Base-by-base conservation (phyloP, 2,113 vertebrate genomes). In the Pseudorasbora parva region DNA sequence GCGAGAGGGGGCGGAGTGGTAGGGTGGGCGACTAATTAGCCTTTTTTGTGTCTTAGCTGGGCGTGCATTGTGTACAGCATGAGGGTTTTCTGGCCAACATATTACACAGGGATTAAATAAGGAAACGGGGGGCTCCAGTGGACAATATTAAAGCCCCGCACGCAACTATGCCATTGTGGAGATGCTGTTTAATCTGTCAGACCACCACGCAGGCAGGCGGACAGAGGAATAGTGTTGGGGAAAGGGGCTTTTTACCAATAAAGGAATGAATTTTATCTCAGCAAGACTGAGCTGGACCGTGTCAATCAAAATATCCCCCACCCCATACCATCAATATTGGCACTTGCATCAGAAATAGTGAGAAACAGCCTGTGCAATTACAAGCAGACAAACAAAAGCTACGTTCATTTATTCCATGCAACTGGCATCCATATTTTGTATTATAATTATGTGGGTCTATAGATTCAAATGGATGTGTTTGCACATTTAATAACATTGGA, bases 211-310 rank as follows among this genome's bases (percentile, higher is more conserved):
- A 75, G 79, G 51, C 37, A 14, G 80, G 60, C 47, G 11, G 54
- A 37, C 10, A 10, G 30, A 37, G 23, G 23, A 17, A 57, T 27
- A 12, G 78, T 14, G 57, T 23, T 74, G 9, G 2, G 33, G 45
- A 73, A 73, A 37, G 77, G 72, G 60, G 12, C 78, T 87, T 85
- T 23, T 83, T 69, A 23, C 79, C 1, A 85, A 92, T 88, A 92
- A 91, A 88, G 88, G 79, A 88, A 85, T 92, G 88, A 93, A 94
- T 93, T 88, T 76, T 93, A 93, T 93, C 93, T 94, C 87, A 37
- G 76, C 88, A 87, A 92, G 90, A 90, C 90, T 87, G 86, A 81
- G 89, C 85, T 84, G 84, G 27, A 76, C 82, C 78, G 75, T 90
- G 91, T 91, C 92, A 89, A 87, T 93, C 91, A 92, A 92, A 91